Conservation (phyloP, 1,140 invertebrate species). For the Brachionus sp. region DNA sequence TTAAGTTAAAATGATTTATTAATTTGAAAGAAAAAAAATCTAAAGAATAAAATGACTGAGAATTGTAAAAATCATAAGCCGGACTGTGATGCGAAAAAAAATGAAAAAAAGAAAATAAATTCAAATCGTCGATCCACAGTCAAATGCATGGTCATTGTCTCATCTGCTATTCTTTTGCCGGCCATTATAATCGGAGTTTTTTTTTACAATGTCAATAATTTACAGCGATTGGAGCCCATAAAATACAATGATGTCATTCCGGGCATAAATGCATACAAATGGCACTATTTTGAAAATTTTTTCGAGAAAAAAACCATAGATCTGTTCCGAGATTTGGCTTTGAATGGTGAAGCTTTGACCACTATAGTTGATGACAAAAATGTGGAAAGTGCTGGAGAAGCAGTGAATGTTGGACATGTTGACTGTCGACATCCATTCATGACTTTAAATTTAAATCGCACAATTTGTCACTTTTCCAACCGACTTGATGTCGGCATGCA, state of each 20-base stretch:
- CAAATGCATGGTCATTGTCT: constrained; percentile 4
- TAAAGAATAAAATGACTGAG: not conserved
- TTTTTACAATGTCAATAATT: constrained; percentile 3
- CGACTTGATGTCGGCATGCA: constrained; percentile 34
- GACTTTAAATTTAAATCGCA: constrained; percentile 10
- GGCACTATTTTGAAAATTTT: constrained; percentile 40
- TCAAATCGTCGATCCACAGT: not conserved
- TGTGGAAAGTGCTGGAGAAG: constrained; percentile 23
- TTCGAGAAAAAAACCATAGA: constrained; percentile 28
- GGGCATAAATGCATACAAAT: not conserved
- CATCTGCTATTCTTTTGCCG: constrained; percentile 12
- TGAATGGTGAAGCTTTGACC: constrained; percentile 2
- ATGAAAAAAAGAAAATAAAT: not conserved
- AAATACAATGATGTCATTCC: not conserved
- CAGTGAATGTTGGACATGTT: not conserved
- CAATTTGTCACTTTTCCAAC: constrained; percentile 43
- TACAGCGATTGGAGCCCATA: constrained; percentile 27
- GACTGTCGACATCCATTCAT: constrained; percentile 43
- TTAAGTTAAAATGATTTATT: not conserved
- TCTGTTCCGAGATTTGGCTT: not conserved
- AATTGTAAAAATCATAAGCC: not conserved
- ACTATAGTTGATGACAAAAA: constrained; percentile 23
- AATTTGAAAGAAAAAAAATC: not conserved
- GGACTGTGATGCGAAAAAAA: not conserved
- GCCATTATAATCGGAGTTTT: not conserved